Evolutionary conservation across 2,797 vertebrate genomes (phyloP), one percentile per base, ranked within the genome.

Genomic region (Picus viridis): DNA sequence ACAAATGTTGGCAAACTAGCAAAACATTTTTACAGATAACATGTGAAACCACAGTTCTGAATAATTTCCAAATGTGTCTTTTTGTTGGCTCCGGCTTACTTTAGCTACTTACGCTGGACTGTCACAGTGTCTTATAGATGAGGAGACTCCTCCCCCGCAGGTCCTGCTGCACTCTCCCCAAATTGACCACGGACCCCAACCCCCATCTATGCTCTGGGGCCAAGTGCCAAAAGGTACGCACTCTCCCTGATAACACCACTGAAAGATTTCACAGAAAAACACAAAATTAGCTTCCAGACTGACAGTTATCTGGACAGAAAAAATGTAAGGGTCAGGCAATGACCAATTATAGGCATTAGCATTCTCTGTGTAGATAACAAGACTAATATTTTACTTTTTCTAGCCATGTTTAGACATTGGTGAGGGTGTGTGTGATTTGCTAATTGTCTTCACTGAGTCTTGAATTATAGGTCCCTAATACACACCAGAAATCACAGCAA

Each of bases 21-120:
- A 90, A 97, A 98, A 96, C 92, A 93, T 95, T 97, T 97, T 97
- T 97, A 97, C 92, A 98, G 97, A 97, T 97, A 98, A 97, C 94
- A 98, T 81, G 91, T 79, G 87, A 97, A 97, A 97, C 93, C 96
- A 97, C 96, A 97, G 93, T 95, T 97, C 14, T 97, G 94, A 97
- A 97, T 94, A 92, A 96, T 94, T 97, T 98, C 97, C 97, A 98
- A 97, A 96, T 94, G 96, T 97, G 97, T 98, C 98, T 98, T 98
- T 98, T 98, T 97, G 93, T 98, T 98, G 98, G 98, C 98, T 99
- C 97, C 84, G 97, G 99, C 99, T 99, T 99, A 99, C 99, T 99
- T 99, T 99, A 99, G 98, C 98, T 99, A 99, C 99, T 99, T 99
- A 99, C 99, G 99, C 99, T 99, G 99, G 99, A 98, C 99, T 99